Percentiles rank a stretch among this genome's conserved stretches.
Conservation (phyloP, 2,113 vertebrate species). For the Ivindomyrus marchei region DNA sequence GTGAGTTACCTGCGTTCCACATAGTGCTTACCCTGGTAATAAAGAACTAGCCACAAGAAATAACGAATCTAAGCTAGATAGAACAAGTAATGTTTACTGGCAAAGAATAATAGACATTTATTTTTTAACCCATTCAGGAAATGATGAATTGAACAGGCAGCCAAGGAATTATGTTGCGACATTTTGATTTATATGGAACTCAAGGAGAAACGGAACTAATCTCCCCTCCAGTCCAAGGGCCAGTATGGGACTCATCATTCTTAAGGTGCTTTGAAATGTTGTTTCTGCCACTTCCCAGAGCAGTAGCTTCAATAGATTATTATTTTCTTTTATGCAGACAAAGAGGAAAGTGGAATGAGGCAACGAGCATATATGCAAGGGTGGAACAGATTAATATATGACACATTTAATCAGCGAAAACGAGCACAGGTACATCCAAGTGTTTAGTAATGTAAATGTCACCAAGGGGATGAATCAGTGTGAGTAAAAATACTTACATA, state of each 20-base stretch:
- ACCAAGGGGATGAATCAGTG: not conserved
- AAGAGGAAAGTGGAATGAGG: not conserved
- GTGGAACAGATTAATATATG: not conserved
- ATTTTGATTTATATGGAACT: not conserved
- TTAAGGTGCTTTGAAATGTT: not conserved
- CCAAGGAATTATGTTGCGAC: not conserved
- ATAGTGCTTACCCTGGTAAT: not conserved
- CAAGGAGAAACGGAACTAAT: not conserved
- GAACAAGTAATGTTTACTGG: not conserved
- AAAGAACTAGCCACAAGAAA: not conserved
- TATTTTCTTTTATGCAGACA: not conserved
- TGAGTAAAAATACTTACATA: slow-evolving; percentile 67
- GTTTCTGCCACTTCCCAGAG: not conserved
- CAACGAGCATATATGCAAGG: not conserved
- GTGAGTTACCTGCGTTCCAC: not conserved
- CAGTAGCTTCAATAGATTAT: not conserved
- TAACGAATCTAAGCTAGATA: not conserved
- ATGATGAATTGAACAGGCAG: not conserved
- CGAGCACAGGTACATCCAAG: not conserved
- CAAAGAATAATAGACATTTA: not conserved
- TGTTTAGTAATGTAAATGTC: not conserved
- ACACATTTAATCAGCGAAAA: not conserved
- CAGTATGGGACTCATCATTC: not conserved
- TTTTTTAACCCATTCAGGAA: not conserved
- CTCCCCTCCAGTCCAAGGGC: not conserved